Base-by-base conservation (phyloP, 2,797 vertebrate species). In the Hoplostethus atlanticus region DNA sequence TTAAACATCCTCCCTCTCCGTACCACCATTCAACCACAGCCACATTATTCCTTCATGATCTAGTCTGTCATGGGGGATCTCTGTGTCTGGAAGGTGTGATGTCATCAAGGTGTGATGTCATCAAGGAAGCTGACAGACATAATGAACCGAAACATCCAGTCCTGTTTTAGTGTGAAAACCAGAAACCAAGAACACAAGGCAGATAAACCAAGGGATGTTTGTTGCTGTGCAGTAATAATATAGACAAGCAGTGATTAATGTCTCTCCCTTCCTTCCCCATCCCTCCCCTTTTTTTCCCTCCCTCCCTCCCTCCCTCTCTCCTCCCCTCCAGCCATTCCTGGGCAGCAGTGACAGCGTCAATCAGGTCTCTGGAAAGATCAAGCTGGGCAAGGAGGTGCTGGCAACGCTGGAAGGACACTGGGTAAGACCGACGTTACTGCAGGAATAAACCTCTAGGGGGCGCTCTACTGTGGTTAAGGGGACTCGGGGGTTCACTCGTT, bases 281-380 rank as follows among this genome's bases (percentile, higher is more conserved):
- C n/a, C 50, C 16, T 1, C 77, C 80, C 60, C 52, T 69, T n/a
- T 60, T 42, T 65, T 15, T 59, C 62, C 58, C 15, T 28, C 10
- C 9, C 0, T 30, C 10, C 9, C 0, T 30, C 13, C 58, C 21
- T 10, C 6, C 0, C 6, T 75, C 12, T 58, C 9, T 50, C 11
- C 21, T 17, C 21, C 17, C 70, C 72, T 71, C 5, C 89, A 99
- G 98, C 98, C 98, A 28, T 99, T 99, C 94, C 90, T 99, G 87
- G 98, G 98, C 76, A 99, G 95, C 92, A 96, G 96, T 13, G 97
- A 99, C 91, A 96, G 93, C 54, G 97, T 99, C 86, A 99, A 99
- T 91, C 96, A 98, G 94, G 92, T 99, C 93, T 95, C 91, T 73
- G 98, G 98, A 40, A 99, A 97, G 92, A 98, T 99, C 85, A 99